These are phyloP conservation scores for Gymnocheta viridis DNA, from an alignment of 2,888 invertebrate species.

Conservation along the genomic window DNA sequence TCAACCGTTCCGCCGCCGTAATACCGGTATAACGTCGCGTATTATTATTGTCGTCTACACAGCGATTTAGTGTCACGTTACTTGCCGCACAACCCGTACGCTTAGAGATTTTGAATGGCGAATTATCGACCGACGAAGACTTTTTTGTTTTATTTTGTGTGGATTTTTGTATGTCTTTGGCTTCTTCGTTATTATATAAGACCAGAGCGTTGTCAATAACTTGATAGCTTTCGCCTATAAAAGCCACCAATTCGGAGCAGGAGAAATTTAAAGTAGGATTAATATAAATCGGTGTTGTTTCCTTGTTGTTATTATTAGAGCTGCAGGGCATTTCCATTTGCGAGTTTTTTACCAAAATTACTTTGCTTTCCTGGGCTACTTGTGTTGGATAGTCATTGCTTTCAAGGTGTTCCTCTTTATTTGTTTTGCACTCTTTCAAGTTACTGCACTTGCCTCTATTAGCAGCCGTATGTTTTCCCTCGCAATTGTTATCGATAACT, in stretches of 20 bases:
- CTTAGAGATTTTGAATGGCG: conserved; percentile 51
- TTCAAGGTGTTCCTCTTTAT: no score
- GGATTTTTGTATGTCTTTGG: not conserved
- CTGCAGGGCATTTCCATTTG: conserved; percentile 6
- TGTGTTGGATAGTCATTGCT: not conserved
- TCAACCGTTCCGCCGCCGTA: conserved; percentile 65
- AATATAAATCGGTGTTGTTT: conserved; percentile 17
- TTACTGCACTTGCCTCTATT: conserved; percentile 40
- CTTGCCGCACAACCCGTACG: not conserved
- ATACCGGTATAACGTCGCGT: conserved; percentile 61
- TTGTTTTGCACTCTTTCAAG: conserved; percentile 5
- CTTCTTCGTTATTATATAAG: conserved; percentile 39
- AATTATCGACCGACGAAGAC: conserved; percentile 61
- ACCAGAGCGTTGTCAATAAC: conserved; percentile 73
- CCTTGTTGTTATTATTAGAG: not conserved
- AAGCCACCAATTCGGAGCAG: conserved; percentile 77
- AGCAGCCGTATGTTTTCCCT: conserved; percentile 48
- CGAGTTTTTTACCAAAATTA: not conserved
- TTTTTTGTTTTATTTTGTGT: conserved; percentile 42
- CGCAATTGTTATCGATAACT: conserved; percentile 76
- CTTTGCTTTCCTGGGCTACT: not conserved
- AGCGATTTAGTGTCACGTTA: conserved; percentile 23
- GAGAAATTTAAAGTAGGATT: conserved; percentile 71
- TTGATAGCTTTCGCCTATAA: conserved; percentile 77
- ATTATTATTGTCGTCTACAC: conserved; percentile 66